Base-by-base conservation (phyloP, 2,888 invertebrate species). In the Catocala sponsa region DNA sequence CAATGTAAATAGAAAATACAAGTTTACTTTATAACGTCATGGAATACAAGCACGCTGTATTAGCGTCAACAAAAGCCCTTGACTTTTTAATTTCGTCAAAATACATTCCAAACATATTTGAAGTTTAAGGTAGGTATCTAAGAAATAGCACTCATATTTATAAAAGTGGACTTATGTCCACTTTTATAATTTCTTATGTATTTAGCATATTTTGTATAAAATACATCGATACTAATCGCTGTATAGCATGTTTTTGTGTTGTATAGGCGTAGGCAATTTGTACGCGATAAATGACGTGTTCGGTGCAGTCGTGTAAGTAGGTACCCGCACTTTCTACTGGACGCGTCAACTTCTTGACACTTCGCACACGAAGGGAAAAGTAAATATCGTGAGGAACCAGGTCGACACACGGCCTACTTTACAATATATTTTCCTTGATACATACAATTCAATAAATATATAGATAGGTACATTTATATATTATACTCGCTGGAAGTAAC, bases 341-440 rank as follows among this genome's bases (percentile, higher is more conserved):
- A 79, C 74, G 68, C 70, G 78, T 84, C 79, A 79, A 79, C 77
- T 81, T 74, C 79, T 82, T 77, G 80, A 78, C 78, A 80, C 72
- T 68, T 68, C 72, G 77, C 75, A 76, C 77, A 82, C 78, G 50
- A 68, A 71, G 65, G 74, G 72, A 63, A 82, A 77, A 77, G 85
- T 79, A 89, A 91, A 88, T 81, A 88, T 83, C 76, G 82, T 81
- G 81, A 79, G 75, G 74, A 74, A 87, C 81, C 84, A 80, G 87
- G 87, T 86, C 87, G 82, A 79, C 75, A 80, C 68, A 78, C 77
- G 88, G 70, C 88, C 91, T 88, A 88, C 82, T 88, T 91, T 81
- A 65, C 76, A 80, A 80, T 77, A 62, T 55, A 65, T 63, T 60
- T 57, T 43, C 43, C 57, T 42, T 44, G 53, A 6, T 54, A 43